A percentile compares a stretch with the other conserved stretches of the same genome.
These are phyloP conservation scores for Sebastes cheni DNA, from an alignment of 2,797 vertebrate genomes.

Conservation along the genomic window DNA sequence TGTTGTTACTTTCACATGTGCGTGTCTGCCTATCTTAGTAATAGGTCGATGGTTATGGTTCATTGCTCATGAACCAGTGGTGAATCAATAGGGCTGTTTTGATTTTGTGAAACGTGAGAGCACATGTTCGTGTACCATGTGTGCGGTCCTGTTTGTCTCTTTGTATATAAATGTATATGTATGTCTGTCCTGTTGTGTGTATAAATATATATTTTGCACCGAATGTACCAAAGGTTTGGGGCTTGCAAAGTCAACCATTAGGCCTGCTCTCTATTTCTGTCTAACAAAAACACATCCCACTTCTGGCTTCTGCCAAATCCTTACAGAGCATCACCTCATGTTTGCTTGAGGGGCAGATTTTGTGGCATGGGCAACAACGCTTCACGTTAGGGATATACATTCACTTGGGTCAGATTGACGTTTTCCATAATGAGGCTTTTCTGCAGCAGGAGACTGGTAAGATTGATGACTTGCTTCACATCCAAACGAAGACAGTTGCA, in stretches of 20 bases:
- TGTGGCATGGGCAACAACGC: slow-evolving; percentile 48
- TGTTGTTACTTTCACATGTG: slow-evolving; percentile 57
- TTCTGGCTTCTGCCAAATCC: slow-evolving; percentile 26
- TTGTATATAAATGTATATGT: slow-evolving; percentile 85
- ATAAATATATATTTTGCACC: slow-evolving; percentile 91
- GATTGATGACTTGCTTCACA: slow-evolving; percentile 37
- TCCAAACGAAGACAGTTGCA: slow-evolving; percentile 41
- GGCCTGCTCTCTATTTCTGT: slow-evolving; percentile 66
- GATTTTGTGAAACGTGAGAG: slow-evolving; percentile 69
- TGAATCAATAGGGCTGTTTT: slow-evolving; percentile 73
- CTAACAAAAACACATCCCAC: slow-evolving; percentile 50
- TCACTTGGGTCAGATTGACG: slow-evolving; percentile 22
- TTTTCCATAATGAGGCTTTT: slow-evolving; percentile 55
- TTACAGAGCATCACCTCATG: slow-evolving; percentile 46
- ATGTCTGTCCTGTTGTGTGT: slow-evolving; percentile 83
- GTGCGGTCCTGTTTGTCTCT: slow-evolving; percentile 74
- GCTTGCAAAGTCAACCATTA: slow-evolving; percentile 74
- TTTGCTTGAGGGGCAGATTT: slow-evolving; percentile 41
- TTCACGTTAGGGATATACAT: slow-evolving; percentile 37
- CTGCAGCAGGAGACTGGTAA: slow-evolving; percentile 42
- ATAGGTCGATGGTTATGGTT: slow-evolving; percentile 63
- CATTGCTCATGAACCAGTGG: slow-evolving; percentile 46
- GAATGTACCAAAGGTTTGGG: slow-evolving; percentile 93
- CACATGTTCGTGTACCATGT: slow-evolving; percentile 76
- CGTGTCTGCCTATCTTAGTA: slow-evolving; percentile 72